Base-by-base conservation (phyloP, 2,888 invertebrate genomes). In the Blastobasis lacticolella region DNA sequence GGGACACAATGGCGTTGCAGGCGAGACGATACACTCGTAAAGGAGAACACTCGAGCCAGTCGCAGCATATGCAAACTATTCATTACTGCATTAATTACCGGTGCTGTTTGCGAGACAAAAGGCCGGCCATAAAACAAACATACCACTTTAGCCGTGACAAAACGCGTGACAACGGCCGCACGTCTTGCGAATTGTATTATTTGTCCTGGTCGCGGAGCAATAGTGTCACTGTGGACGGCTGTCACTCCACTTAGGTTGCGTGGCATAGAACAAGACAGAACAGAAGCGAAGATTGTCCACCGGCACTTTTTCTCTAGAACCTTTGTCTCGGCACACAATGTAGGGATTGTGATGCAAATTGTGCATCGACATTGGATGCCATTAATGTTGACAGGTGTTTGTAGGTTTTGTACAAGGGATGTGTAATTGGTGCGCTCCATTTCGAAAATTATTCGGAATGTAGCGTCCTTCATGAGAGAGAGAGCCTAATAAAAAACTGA, bases 301-400 rank as follows among this genome's bases (percentile, higher is more conserved):
- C 53, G 53, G 57, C 57, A 60, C 56, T 58, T 62, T 61, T 62
- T 62, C 60, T 58, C 55, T 48, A 41, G 40, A 52, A 56, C 54
- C 56, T 59, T 64, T 63, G 62, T 66, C 57, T 55, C 37, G 53
- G 41, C 42, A 52, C 47, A 66, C 62, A 67, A 65, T 57, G 51
- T 46, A 36, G 37, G 43, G 54, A 60, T 64, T 66, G 62, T 63
- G 49, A 67, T 67, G 67, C 55, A 60, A 66, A 67, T 68, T 59
- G 56, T 58, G 49, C 50, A 63, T 65, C 60, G 68, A 60, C 68
- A 68, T 67, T 66, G 67, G 63, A 49, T 49, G 52, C 59, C 56
- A 60, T 57, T 60, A 61, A 61, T 62, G 56, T 54, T 51, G 54
- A 38, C 7, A 38, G 46, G 4, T 46, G 7, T 46, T 37, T 23